These are phyloP conservation scores for Saccopteryx leptura DNA, from an alignment of 2,113 vertebrate species.

Conservation along the genomic window DNA sequence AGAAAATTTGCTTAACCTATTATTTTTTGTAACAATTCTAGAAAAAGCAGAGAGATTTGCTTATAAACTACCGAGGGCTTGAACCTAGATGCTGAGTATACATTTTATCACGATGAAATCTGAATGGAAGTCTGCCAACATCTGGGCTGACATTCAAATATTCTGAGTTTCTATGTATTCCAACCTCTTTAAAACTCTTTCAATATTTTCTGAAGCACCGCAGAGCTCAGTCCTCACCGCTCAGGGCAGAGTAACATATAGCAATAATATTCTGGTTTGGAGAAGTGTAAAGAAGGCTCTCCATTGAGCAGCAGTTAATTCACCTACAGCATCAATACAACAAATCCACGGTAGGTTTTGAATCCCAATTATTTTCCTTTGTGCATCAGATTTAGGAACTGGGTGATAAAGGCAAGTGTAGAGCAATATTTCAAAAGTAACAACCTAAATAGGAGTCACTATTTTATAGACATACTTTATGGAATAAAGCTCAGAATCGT, in stretches of 20 bases:
- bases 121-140: conserved; percentile 88
- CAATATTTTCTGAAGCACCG: conserved; percentile 81
- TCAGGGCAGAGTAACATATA: conserved; percentile 16
- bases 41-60: conserved; percentile 87
- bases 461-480: background rate
- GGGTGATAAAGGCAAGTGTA: conserved; percentile 34
- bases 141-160: conserved; percentile 89
- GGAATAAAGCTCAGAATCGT: background rate
- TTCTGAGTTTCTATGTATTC: conserved; percentile 84
- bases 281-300: background rate
- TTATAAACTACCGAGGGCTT: conserved; percentile 88
- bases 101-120: conserved; percentile 88
- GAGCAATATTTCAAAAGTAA: conserved; percentile 30
- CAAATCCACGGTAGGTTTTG: background rate
- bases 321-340: conserved; percentile 10
- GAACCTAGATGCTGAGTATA: conserved; percentile 88
- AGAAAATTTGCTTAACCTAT: conserved; percentile 79
- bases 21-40: conserved; percentile 82
- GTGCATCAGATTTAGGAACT: conserved; percentile 60
- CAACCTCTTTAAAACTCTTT: conserved; percentile 77
- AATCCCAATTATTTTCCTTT: conserved; percentile 76
- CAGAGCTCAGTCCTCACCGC: conserved; percentile 60
- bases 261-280: conserved; percentile 27
- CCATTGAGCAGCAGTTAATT: background rate
- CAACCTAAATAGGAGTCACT: background rate